phyloP scores from a whole-genome alignment of 2,888 invertebrate genomes.

The Hypselothyrea guttata region DNA sequence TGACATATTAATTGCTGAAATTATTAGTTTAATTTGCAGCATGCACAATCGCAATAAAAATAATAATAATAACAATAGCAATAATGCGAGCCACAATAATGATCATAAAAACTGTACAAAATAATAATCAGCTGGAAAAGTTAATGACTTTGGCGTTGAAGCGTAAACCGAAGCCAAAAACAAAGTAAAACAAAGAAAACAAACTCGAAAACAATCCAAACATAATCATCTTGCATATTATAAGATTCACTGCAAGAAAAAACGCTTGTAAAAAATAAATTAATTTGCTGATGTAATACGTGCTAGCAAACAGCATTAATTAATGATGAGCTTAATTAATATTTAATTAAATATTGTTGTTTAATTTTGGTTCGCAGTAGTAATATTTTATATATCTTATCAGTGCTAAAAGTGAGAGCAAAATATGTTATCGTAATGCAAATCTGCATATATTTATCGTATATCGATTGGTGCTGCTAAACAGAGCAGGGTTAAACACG shows the following conservation, averaged over 20 bases:
- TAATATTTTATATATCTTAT: too few relatives aligned
- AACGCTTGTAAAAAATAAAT: constrained; percentile 24
- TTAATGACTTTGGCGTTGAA: constrained; percentile 61
- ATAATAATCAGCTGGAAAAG: constrained; percentile 29
- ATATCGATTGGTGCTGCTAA: too few relatives aligned
- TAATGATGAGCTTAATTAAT: too few relatives aligned
- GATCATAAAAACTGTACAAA: constrained; percentile 1
- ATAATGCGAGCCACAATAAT: constrained; percentile 1
- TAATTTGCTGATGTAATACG: not conserved
- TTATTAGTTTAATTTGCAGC: constrained; percentile 27
- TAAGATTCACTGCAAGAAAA: constrained; percentile 29
- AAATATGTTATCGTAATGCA: too few relatives aligned
- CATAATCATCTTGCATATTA: constrained; percentile 22
- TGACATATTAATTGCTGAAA: constrained; percentile 23
- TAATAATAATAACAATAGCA: constrained; percentile 10
- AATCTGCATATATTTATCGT: too few relatives aligned
- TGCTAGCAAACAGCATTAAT: not conserved
- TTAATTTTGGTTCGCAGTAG: too few relatives aligned
- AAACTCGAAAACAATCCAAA: constrained; percentile 19
- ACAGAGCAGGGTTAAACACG: too few relatives aligned
- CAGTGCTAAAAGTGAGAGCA: too few relatives aligned
- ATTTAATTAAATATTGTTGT: too few relatives aligned
- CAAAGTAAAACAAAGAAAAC: not conserved
- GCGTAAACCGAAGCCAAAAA: constrained; percentile 39
- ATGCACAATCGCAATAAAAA: constrained; percentile 16